Evolutionary conservation across 2,888 invertebrate species (phyloP), one percentile per base, ranked within the genome.

Genomic region (Agriotes lineatus): DNA sequence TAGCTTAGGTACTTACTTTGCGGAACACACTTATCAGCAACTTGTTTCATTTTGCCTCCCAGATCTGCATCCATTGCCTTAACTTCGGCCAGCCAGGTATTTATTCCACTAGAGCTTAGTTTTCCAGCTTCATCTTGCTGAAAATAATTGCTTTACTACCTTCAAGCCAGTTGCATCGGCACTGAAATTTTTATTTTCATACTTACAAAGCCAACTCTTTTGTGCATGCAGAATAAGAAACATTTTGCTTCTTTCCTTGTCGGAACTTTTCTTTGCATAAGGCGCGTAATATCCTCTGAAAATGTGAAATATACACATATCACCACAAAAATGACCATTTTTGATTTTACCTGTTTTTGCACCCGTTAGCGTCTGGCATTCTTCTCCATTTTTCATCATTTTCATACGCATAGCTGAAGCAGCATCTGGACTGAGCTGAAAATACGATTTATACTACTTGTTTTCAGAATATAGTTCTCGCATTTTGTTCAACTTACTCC

Each of bases 41-140:
- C 48, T 14, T 59, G 48, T 10, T 58, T 62, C 16, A 73, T 10
- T 69, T 73, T 75, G 2, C 45, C 62, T 42, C 68, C 61, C 10
- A 72, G 14, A 33, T 68, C 72, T 3, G 56, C 54, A 65, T 73
- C 72, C 7, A 68, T 19, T 6, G 59, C 64, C 33, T 67, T 70
- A 7, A 71, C 4, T 0, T 65, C 19, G 14, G 67, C 71, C 1
- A 73, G 35, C 12, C 58, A 59, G 0, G 33, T 60, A 20, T 69
- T 25, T 56, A 72, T 71, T 14, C 67, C 63, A 30, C 45, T 44
- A 39, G 58, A 4, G 39, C 72, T 58, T 4, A 69, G 19, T 22
- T 50, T 67, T 12, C 74, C 74, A 66, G 70, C 69, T 7, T 62
- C 67, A 25, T 67, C 50, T 73, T 72, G 72, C 74, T 74, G 18